phyloP scores from a whole-genome alignment of 2,797 vertebrate species.

The Gephyroberyx darwinii region DNA sequence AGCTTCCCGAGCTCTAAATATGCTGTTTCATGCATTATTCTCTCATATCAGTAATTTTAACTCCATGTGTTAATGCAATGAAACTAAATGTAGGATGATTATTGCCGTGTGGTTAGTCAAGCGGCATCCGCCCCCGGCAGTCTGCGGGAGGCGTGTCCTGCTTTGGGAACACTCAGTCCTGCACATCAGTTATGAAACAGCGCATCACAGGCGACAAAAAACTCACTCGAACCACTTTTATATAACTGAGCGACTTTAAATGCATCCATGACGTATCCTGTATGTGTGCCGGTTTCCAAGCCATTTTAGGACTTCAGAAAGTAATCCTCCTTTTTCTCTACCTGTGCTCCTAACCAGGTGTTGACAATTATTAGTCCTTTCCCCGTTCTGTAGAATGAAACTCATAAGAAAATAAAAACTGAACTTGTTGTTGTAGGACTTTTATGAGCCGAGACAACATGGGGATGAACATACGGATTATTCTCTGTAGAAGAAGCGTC shows the following conservation, averaged over 20 bases:
- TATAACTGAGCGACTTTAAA: not conserved
- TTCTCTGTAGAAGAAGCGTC: not conserved
- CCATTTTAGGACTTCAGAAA: too few relatives aligned
- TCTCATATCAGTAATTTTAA: too few relatives aligned
- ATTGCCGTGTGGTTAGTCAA: not conserved
- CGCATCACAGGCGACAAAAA: not conserved
- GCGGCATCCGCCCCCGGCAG: not conserved
- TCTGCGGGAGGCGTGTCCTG: constrained; percentile 56
- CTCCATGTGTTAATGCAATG: too few relatives aligned
- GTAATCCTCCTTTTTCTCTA: too few relatives aligned
- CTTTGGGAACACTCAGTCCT: constrained; percentile 66
- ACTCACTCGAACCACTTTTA: not conserved
- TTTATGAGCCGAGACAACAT: not conserved
- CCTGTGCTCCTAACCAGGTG: too few relatives aligned
- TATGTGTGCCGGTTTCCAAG: not conserved
- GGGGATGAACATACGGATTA: not conserved
- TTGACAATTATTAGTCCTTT: too few relatives aligned
- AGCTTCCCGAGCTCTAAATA: too few relatives aligned
- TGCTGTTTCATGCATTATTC: too few relatives aligned
- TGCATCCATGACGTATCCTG: fast-evolving
- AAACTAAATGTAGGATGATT: too few relatives aligned
- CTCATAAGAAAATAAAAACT: too few relatives aligned
- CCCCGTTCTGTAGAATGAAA: too few relatives aligned
- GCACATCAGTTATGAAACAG: constrained; percentile 38
- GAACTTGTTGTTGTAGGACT: constrained; percentile 2